These are phyloP conservation scores for Tachypleus tridentatus DNA, from an alignment of 1,140 invertebrate species.

Conservation along the genomic window DNA sequence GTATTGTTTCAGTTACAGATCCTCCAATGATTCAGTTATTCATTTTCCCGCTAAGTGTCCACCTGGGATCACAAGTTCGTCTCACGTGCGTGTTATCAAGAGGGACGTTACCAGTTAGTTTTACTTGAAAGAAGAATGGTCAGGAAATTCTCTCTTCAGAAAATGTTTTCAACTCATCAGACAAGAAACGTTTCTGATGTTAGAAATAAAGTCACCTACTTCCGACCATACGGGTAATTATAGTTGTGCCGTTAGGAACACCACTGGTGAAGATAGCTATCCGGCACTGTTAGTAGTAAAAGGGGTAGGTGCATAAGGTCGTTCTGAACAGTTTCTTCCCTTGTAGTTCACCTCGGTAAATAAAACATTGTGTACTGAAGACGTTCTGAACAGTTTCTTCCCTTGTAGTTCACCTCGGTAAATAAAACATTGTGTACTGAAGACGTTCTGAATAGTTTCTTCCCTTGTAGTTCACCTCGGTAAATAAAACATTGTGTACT, in stretches of 20 bases:
- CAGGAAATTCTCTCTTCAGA: not conserved
- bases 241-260: constrained; percentile 26
- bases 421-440: no score
- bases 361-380: no score
- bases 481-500: no score
- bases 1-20: no score
- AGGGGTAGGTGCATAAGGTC: constrained; percentile 8
- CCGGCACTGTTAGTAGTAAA: constrained; percentile 22
- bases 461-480: no score
- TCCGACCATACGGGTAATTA: constrained; percentile 24
- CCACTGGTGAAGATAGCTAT: constrained; percentile 20
- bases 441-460: no score
- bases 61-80: not conserved
- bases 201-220: not conserved
- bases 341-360: no score
- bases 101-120: not conserved
- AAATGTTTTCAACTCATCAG: not conserved
- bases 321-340: no score
- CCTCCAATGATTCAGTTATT: not conserved
- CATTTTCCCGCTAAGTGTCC: not conserved
- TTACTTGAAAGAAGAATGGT: not conserved
- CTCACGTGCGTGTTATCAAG: not conserved
- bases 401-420: no score
- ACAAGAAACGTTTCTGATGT: not conserved
- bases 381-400: no score